Percentiles rank a stretch among this genome's conserved stretches.
These are phyloP conservation scores for Scaptomyza pallida DNA, from an alignment of 1,140 invertebrate genomes.

Conservation along the genomic window DNA sequence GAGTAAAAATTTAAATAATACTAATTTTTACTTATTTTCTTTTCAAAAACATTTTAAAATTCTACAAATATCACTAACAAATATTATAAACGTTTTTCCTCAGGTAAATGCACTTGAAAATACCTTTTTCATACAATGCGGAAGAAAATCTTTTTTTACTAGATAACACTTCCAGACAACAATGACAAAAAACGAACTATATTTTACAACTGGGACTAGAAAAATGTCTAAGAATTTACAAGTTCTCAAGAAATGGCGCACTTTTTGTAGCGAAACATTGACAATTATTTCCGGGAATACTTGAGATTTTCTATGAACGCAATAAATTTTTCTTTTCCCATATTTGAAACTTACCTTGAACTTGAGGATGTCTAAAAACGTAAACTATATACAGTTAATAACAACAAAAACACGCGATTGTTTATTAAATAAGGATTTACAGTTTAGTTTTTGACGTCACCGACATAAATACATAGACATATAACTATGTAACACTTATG, in stretches of 20 bases:
- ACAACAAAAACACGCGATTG: conserved; percentile 20
- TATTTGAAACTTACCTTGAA: conserved; percentile 60
- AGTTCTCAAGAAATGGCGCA: neutral
- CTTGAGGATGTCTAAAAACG: conserved; percentile 45
- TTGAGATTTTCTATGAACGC: neutral
- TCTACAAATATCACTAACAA: too few relatives aligned
- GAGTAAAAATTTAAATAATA: too few relatives aligned
- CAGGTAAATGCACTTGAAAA: too few relatives aligned
- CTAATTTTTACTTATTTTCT: too few relatives aligned
- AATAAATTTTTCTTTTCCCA: conserved; percentile 16
- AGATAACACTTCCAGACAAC: too few relatives aligned
- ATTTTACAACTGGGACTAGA: neutral
- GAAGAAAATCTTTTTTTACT: too few relatives aligned
- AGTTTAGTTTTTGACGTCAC: conserved; percentile 15
- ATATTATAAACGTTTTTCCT: too few relatives aligned
- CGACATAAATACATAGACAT: conserved; percentile 14
- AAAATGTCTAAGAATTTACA: neutral
- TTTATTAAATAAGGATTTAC: conserved; percentile 4
- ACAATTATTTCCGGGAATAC: neutral
- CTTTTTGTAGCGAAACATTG: neutral
- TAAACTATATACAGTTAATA: conserved; percentile 54
- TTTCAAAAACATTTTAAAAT: too few relatives aligned
- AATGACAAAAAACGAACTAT: too few relatives aligned
- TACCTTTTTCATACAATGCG: too few relatives aligned
- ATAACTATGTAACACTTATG: conserved; percentile 1